Conservation (phyloP, 2,888 invertebrate species). For the Frankliniella intonsa region DNA sequence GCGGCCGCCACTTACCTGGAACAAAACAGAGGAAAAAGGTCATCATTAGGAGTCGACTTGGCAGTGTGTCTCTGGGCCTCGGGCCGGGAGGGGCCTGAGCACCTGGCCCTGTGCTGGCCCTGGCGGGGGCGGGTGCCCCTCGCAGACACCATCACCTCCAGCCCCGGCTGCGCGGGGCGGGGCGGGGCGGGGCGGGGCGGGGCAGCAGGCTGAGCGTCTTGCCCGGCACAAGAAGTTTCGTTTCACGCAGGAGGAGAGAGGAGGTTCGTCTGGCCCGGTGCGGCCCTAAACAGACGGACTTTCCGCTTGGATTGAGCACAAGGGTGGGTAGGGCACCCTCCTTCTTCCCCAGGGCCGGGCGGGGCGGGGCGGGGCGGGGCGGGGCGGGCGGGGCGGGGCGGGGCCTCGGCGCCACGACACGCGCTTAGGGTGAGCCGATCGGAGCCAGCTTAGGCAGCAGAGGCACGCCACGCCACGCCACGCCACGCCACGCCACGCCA, state of each 20-base stretch:
- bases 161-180: background rate
- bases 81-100: too few relatives aligned
- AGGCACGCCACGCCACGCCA: too few relatives aligned
- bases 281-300: slow-evolving; percentile 5
- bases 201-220: background rate
- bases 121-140: too few relatives aligned
- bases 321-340: background rate
- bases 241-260: background rate
- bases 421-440: too few relatives aligned
- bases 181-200: background rate
- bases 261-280: background rate
- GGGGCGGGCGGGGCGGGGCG: background rate
- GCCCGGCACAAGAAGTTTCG: background rate
- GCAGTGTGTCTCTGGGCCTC: too few relatives aligned
- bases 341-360: background rate
- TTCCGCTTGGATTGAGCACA: slow-evolving; percentile 15
- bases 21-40: background rate
- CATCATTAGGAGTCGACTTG: background rate
- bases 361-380: background rate
- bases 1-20: slow-evolving; percentile 5
- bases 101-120: too few relatives aligned
- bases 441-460: too few relatives aligned
- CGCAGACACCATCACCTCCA: too few relatives aligned
- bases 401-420: background rate
- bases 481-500: too few relatives aligned